Base-by-base conservation (phyloP, 2,888 invertebrate species). In the Barypeithes pellucidus region DNA sequence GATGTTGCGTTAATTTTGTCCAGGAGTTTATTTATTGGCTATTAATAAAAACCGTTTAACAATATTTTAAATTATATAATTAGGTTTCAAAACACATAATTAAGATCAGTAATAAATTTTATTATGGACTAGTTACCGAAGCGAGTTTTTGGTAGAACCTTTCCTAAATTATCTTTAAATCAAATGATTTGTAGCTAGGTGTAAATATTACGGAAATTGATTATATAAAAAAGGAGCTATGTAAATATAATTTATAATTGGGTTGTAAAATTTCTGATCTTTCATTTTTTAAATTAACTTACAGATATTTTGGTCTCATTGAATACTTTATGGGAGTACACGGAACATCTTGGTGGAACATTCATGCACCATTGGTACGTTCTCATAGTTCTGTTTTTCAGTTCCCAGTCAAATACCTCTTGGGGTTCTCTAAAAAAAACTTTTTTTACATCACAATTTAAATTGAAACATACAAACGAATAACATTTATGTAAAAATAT, bases 321-420 rank as follows among this genome's bases (percentile, higher is more conserved):
- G 77, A 91, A 89, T 88, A 90, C 89, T 85, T 91, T 91, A 11
- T 90, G 91, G 81, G 88, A 91, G 84, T 92, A 93, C 81, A 88
- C 89, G 52, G 93, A 92, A 83, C 95, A 95, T 75, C 94, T 87
- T n/a, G 94, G 95, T 5, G 95, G 95, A 81, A 94, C 88, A 75
- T 91, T 90, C 81, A 93, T 86, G 81, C 95, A 95, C 94, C 94
- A 95, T 79, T 90, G 90, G 83, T 92, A 93, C 1, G 91, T 91
- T 75, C 93, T 89, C 60, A 94, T 90, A 70, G 87, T 87, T 16
- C 80, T 72, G 69, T 82, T 84, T 77, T 76, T 81, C 3, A 89
- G 16, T 60, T 69, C 70, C 75, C 69, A 75, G 14, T 50, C 54
- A 4, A 41, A 39, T 3, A 63, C 62, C 29, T 67, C 70, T 29